These are phyloP conservation scores for Epinephelus cyanopodus DNA, from an alignment of 2,113 vertebrate genomes.

Conservation along the genomic window DNA sequence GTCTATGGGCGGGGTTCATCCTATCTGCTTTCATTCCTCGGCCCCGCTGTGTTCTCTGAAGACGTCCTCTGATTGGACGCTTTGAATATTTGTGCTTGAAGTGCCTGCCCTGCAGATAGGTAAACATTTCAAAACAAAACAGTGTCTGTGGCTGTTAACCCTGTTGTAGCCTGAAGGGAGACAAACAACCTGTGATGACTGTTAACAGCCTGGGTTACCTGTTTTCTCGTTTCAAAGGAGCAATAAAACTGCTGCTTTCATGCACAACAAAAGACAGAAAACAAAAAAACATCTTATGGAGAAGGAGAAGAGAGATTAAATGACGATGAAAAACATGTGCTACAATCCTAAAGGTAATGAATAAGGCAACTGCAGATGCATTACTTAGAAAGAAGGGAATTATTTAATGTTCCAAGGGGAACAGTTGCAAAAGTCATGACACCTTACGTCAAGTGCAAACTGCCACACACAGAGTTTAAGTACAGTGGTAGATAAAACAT, in stretches of 20 bases:
- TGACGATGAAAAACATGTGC: not conserved
- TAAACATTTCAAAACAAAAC: constrained; percentile 46
- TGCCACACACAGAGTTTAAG: not conserved
- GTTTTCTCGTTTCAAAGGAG: not conserved
- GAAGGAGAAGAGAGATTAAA: not conserved
- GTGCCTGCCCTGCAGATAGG: constrained; percentile 34
- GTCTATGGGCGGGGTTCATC: constrained; percentile 33
- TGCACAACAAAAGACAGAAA: not conserved
- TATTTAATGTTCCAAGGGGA: not conserved
- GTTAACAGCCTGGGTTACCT: not conserved
- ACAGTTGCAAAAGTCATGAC: not conserved
- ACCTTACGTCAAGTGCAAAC: not conserved
- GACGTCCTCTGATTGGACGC: constrained; percentile 57
- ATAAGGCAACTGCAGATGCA: not conserved
- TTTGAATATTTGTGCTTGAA: constrained; percentile 61
- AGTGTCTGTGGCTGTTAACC: constrained; percentile 33
- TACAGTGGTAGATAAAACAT: not conserved
- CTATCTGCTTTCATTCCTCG: constrained; percentile 55
- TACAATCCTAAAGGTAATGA: not conserved
- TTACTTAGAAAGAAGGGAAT: not conserved
- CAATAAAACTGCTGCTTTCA: not conserved
- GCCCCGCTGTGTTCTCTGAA: constrained; percentile 1
- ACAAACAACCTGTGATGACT: constrained; percentile 6
- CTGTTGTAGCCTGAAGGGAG: constrained; percentile 29
- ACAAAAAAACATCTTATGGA: not conserved